These are phyloP conservation scores for Microcebus griseorufus DNA, from an alignment of 2,113 vertebrate species.

Conservation along the genomic window DNA sequence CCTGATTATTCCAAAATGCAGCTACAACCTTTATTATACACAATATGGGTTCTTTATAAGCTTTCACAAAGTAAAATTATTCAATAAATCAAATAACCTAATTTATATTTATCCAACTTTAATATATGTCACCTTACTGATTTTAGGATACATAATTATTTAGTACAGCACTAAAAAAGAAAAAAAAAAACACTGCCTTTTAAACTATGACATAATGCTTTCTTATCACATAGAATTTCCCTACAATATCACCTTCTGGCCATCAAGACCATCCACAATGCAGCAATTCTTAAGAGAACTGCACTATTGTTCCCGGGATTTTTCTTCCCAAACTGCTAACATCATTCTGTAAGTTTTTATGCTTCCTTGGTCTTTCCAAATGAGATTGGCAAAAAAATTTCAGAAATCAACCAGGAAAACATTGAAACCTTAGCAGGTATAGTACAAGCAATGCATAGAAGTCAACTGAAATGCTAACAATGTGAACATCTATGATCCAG, in stretches of 20 bases:
- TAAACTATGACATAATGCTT: not conserved
- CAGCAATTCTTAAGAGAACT: not conserved
- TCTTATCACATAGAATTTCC: not conserved
- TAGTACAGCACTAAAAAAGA: not conserved
- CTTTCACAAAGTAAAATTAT: slow-evolving; percentile 24
- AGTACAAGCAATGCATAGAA: not conserved
- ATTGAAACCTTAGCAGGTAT: not conserved
- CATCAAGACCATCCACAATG: not conserved
- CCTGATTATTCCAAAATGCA: not conserved
- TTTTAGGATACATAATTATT: slow-evolving; percentile 22
- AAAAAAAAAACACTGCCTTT: not conserved
- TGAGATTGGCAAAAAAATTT: not conserved
- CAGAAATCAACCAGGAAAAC: not conserved
- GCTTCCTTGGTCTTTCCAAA: not conserved
- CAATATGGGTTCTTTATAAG: not conserved
- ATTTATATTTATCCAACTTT: not conserved
- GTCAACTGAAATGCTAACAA: not conserved
- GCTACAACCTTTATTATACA: not conserved
- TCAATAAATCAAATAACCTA: not conserved
- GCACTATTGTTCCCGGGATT: not conserved
- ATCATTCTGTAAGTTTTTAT: not conserved
- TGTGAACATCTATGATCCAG: not conserved
- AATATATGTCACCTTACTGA: not conserved
- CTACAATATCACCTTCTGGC: not conserved
- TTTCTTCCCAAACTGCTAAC: not conserved